Conservation (phyloP, 2,888 invertebrate species). For the Mactromeris polynyma region DNA sequence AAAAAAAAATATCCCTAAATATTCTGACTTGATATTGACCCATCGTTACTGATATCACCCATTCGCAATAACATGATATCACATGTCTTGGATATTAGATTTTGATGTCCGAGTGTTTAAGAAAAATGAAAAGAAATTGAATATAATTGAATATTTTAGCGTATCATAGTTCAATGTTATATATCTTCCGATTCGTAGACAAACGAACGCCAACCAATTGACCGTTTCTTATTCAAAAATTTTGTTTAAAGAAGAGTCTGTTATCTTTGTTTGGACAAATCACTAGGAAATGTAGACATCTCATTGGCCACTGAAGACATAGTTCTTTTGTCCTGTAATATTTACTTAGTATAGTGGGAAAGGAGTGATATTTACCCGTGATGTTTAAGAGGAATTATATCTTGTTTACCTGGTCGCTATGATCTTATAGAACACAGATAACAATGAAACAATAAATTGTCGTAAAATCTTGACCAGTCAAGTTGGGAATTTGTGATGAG, state of each 20-base stretch:
- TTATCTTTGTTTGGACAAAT: neutral
- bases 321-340: conserved; percentile 33
- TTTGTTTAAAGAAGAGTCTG: neutral
- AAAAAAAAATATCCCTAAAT: too few relatives aligned
- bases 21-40: too few relatives aligned
- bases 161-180: neutral
- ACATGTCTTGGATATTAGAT: neutral
- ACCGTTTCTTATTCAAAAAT: neutral
- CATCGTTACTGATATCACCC: neutral
- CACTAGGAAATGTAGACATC: neutral
- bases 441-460: conserved; percentile 9
- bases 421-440: conserved; percentile 33
- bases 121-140: neutral
- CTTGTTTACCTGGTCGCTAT: conserved; percentile 40
- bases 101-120: neutral
- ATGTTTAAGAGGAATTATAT: conserved; percentile 26
- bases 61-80: neutral
- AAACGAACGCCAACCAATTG: neutral
- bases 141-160: neutral
- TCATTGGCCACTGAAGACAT: conserved; percentile 16
- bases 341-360: conserved; percentile 14
- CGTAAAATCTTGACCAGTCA: conserved; percentile 35
- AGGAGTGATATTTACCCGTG: neutral
- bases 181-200: neutral
- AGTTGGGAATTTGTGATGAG: neutral